Evolutionary conservation across 2,888 invertebrate genomes (phyloP).

Genomic region (Oscheius sp.): DNA sequence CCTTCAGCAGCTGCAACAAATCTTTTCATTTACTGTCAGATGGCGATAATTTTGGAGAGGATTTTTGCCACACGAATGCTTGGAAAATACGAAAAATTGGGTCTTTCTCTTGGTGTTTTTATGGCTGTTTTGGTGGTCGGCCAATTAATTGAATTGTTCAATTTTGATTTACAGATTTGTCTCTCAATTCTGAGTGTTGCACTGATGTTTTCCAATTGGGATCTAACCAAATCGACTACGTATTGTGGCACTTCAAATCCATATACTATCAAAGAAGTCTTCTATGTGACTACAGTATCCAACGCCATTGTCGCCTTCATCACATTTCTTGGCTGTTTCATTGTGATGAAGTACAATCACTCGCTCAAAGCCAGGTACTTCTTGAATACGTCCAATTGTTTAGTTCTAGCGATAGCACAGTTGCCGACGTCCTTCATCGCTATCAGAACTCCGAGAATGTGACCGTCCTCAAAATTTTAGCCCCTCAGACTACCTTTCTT

Average conservation of each 20-base stretch:
- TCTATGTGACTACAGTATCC: constrained; percentile 13
- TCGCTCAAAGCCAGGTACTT: neutral
- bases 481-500: constrained; percentile 10
- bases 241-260: constrained; percentile 14
- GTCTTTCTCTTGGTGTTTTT: neutral
- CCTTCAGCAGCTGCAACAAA: constrained; percentile 19
- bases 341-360: neutral
- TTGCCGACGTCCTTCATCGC: neutral
- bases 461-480: constrained; percentile 12
- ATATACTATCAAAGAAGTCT: constrained; percentile 13
- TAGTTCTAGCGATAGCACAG: constrained; percentile 2
- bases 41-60: constrained; percentile 21
- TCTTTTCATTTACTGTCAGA: constrained; percentile 20
- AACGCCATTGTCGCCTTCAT: constrained; percentile 7
- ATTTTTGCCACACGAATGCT: neutral
- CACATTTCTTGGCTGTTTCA: constrained; percentile 7
- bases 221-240: neutral
- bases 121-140: constrained; percentile 8
- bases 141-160: neutral
- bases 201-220: constrained; percentile 15
- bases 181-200: neutral
- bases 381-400: neutral
- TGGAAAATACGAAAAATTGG: constrained; percentile 14
- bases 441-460: constrained; percentile 17
- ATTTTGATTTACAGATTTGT: neutral